Conservation (phyloP, 2,888 invertebrate species). For the Tachina fera region DNA sequence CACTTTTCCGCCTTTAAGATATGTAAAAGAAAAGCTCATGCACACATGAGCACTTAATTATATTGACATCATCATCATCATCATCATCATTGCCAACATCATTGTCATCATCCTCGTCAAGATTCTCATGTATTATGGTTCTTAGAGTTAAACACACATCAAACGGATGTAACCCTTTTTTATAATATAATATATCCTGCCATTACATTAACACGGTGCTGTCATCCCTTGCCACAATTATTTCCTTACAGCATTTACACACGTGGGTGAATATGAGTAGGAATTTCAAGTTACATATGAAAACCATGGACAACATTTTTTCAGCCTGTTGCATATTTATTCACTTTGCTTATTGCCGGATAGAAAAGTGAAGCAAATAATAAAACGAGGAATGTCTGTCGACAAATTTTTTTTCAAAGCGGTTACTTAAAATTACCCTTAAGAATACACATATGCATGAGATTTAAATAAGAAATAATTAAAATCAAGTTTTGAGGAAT, state of each 20-base stretch:
- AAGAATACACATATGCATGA: not conserved
- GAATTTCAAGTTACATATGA: constrained; percentile 77
- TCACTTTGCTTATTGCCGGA: constrained; percentile 23
- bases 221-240: not conserved
- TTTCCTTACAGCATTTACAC: not conserved
- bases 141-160: constrained; percentile 27
- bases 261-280: not conserved
- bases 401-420: constrained; percentile 48
- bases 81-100: constrained; percentile 53
- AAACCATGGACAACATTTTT: constrained; percentile 67
- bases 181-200: constrained; percentile 58
- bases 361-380: not conserved
- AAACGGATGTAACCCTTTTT: constrained; percentile 70
- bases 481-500: too few species aligned
- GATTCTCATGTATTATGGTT: constrained; percentile 47
- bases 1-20: constrained; percentile 52
- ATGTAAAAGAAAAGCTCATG: constrained; percentile 31
- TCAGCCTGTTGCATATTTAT: too few species aligned
- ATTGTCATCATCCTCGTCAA: constrained; percentile 41
- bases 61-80: constrained; percentile 27
- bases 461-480: too few species aligned
- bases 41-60: constrained; percentile 4
- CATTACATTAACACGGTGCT: constrained; percentile 3
- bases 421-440: not conserved
- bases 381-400: not conserved